Evolutionary conservation across 1,140 invertebrate genomes (phyloP).

Genomic region (Brachionus sp.): DNA sequence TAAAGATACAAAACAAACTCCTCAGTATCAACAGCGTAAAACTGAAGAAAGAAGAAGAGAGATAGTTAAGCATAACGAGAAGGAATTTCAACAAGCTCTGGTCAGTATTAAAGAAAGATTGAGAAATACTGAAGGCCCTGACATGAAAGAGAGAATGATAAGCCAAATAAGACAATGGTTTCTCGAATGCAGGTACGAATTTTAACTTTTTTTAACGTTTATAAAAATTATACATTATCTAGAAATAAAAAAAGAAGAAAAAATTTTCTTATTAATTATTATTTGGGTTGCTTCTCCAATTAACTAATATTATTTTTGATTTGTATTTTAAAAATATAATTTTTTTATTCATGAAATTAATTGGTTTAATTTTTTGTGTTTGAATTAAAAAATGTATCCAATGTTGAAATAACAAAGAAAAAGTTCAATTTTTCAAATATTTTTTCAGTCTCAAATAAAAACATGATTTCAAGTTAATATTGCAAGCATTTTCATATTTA

Average conservation of each 20-base stretch:
- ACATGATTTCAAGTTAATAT: no score
- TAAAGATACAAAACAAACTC: constrained; percentile 53
- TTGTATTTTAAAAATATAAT: no score
- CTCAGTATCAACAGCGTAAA: constrained; percentile 49
- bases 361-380: no score
- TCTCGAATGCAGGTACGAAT: constrained; percentile 62
- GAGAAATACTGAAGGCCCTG: constrained; percentile 63
- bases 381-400: no score
- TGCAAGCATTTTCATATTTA: no score
- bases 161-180: constrained; percentile 81
- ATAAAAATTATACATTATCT: background rate
- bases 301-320: no score
- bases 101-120: constrained; percentile 60
- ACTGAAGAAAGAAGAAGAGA: constrained; percentile 54
- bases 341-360: no score
- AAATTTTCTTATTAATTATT: no score
- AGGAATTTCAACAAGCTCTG: constrained; percentile 63
- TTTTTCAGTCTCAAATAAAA: no score
- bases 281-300: no score
- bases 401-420: no score
- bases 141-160: constrained; percentile 67
- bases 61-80: constrained; percentile 64
- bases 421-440: no score
- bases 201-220: background rate
- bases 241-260: background rate